Evolutionary conservation across 2,113 vertebrate genomes (phyloP).

Genomic region (Lynx canadensis): DNA sequence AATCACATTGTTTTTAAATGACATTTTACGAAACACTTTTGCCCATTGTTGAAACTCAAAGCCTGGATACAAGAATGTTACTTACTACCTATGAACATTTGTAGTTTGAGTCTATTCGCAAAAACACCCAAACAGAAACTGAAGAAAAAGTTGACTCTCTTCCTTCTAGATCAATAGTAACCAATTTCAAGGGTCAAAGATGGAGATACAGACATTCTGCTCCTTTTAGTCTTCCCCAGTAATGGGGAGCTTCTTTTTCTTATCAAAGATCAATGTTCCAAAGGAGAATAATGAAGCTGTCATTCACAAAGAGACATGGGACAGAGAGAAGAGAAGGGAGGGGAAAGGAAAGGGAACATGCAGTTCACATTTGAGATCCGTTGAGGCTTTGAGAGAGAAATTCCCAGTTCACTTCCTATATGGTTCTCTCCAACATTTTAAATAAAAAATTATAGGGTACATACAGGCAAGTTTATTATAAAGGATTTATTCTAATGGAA

Average conservation of each 20-base stretch:
- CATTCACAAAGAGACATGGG: neutral
- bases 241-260: neutral
- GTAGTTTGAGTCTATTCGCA: neutral
- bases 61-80: neutral
- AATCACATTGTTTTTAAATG: neutral
- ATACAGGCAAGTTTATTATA: neutral
- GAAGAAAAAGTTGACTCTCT: neutral
- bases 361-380: neutral
- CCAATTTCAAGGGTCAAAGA: neutral
- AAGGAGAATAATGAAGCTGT: neutral
- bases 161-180: neutral
- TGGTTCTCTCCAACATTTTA: constrained; percentile 19
- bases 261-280: neutral
- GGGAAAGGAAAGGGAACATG: neutral
- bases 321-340: neutral
- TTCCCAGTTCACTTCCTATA: neutral
- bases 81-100: neutral
- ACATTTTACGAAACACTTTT: neutral
- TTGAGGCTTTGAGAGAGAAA: neutral
- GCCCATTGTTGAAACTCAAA: neutral
- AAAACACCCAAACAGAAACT: neutral
- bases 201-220: neutral
- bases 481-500: neutral
- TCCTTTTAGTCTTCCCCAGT: neutral
- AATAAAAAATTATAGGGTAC: neutral